Evolutionary conservation across 1,140 invertebrate species (phyloP).

Genomic region (Aphelinus certus): DNA sequence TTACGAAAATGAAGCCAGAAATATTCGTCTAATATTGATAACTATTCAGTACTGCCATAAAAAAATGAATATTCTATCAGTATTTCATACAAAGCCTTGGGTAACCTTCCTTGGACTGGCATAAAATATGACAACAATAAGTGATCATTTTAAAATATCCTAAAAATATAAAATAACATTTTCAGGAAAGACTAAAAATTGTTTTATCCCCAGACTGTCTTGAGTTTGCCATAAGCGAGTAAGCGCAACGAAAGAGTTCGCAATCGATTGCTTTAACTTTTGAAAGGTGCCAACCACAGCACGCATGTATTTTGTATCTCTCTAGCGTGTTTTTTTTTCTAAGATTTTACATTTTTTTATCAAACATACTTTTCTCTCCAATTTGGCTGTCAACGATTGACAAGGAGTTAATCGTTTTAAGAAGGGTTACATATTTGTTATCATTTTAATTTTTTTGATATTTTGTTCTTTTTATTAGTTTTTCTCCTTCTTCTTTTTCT

Average conservation of each 20-base stretch:
- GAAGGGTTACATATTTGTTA: slow-evolving; percentile 36
- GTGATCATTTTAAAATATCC: too few species aligned
- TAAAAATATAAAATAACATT: too few species aligned
- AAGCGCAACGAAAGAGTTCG: slow-evolving; percentile 44
- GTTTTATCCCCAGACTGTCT: slow-evolving; percentile 54
- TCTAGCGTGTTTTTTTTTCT: slow-evolving; percentile 39
- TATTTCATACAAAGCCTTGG: slow-evolving; percentile 45
- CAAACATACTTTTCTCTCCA: slow-evolving; percentile 31
- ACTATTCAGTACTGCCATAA: slow-evolving; percentile 49
- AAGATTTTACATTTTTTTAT: slow-evolving; percentile 18
- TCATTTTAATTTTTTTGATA: slow-evolving; percentile 25
- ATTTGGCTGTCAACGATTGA: slow-evolving; percentile 35
- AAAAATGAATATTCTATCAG: slow-evolving; percentile 45
- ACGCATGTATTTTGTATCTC: slow-evolving; percentile 46
- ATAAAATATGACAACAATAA: too few species aligned
- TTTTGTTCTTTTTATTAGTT: slow-evolving; percentile 22
- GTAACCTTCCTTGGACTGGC: slow-evolving; percentile 13
- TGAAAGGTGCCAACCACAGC: slow-evolving; percentile 48
- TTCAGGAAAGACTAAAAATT: slow-evolving; percentile 10
- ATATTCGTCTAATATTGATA: slow-evolving; percentile 47
- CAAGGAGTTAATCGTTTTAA: slow-evolving; percentile 31
- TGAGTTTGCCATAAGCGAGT: slow-evolving; percentile 59
- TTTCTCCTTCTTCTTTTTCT: slow-evolving; percentile 9
- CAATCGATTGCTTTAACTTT: slow-evolving; percentile 48
- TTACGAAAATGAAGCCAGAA: slow-evolving; percentile 11